These are phyloP conservation scores for Trinectes maculatus DNA, from an alignment of 2,113 vertebrate genomes.

Conservation along the genomic window DNA sequence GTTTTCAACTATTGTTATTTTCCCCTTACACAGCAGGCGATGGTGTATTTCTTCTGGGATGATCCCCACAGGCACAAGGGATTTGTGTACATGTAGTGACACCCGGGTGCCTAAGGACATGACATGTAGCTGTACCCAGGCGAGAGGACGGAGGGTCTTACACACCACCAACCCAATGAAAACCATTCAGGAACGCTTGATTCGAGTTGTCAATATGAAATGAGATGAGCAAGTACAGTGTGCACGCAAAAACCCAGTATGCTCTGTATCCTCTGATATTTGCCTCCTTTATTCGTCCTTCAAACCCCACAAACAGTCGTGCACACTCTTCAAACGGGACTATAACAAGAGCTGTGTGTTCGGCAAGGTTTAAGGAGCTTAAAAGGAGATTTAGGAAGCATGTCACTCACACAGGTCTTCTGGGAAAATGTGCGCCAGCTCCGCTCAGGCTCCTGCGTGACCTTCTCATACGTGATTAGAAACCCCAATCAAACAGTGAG, in stretches of 20 bases:
- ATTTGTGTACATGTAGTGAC: constrained; percentile 75
- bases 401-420: constrained; percentile 54
- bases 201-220: neutral
- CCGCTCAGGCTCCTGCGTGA: constrained; percentile 49
- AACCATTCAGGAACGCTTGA: neutral
- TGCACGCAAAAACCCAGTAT: neutral
- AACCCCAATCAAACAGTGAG: constrained; percentile 56
- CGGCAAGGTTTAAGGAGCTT: constrained; percentile 64
- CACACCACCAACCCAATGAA: neutral
- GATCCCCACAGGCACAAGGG: constrained; percentile 57
- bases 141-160: constrained; percentile 41
- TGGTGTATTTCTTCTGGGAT: constrained; percentile 71
- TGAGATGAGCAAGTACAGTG: neutral
- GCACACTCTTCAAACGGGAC: constrained; percentile 14
- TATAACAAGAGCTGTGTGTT: constrained; percentile 31
- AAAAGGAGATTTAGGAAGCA: constrained; percentile 53
- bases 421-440: constrained; percentile 14
- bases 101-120: constrained; percentile 62
- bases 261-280: neutral
- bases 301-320: neutral
- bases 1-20: constrained; percentile 74
- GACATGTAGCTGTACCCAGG: constrained; percentile 56
- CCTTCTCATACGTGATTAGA: constrained; percentile 70
- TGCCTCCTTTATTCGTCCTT: neutral
- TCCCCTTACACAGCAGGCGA: constrained; percentile 73